Base-by-base conservation (phyloP, 2,888 invertebrate genomes). In the Autographa pulchrina region DNA sequence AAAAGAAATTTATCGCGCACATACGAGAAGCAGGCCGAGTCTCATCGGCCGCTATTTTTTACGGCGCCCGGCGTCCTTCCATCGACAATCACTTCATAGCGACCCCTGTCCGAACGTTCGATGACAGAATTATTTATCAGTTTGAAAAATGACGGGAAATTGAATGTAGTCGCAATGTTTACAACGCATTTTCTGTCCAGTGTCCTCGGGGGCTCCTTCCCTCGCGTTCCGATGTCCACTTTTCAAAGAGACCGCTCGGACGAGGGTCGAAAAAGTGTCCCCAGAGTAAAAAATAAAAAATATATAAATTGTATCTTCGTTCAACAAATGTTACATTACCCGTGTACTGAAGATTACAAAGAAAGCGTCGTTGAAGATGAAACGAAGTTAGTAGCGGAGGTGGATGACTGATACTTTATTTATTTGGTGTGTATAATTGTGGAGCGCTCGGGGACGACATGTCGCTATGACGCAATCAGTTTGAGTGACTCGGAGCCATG, bases 101-200 rank as follows among this genome's bases (percentile, higher is more conserved):
- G 93, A 95, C 96, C 95, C 95, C 94, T 95, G 96, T 95, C 95
- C 96, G 93, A 95, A 91, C 92, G 92, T 93, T 93, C 96, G 95
- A 95, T 95, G 95, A 96, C 96, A 95, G 96, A 96, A 96, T 96
- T 96, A 96, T 96, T 96, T 96, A 96, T 96, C 96, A 96, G 96
- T 95, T 96, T 96, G 96, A 96, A 96, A 96, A 96, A 96, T 96
- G 96, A 96, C 96, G 94, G 94, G 96, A 96, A 96, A 96, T 96
- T 96, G 96, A 96, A 96, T 96, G 96, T 96, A 96, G 94, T 96
- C 95, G 95, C 96, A 92, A 96, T 96, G 96, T 96, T 96, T 96
- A 96, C 96, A 96, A 95, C 96, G 95, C 95, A 95, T 96, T 96
- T 94, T 95, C 93, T 94, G 94, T 93, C 91, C 93, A 90, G 89